phyloP scores from a whole-genome alignment of 2,797 vertebrate species.

The Prionace glauca region DNA sequence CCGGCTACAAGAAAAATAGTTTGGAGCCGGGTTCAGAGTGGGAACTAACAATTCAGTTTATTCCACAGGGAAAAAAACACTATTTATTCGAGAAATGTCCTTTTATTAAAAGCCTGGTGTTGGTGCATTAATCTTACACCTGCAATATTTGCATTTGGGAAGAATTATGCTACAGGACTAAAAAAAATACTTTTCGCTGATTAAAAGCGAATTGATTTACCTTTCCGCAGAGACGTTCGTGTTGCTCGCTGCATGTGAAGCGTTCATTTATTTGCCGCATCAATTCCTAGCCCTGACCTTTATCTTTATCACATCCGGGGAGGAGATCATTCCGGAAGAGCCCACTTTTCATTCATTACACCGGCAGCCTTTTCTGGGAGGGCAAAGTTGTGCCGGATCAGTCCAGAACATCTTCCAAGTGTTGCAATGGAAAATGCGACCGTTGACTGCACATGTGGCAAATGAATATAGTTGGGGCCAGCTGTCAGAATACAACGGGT shows the following conservation, averaged over 20 bases:
- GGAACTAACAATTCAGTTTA: not conserved
- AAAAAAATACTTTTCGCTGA: not conserved
- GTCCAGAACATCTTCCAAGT: not conserved
- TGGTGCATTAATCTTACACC: not conserved
- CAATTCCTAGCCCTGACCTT: not conserved
- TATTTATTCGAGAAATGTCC: not conserved
- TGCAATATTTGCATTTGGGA: not conserved
- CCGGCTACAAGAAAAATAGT: not conserved
- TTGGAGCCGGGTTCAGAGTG: not conserved
- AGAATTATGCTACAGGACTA: not conserved
- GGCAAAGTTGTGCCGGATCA: not conserved
- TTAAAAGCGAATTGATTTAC: conserved; percentile 13
- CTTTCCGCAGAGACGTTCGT: not conserved
- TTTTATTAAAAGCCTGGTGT: conserved; percentile 13
- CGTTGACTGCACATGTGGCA: not conserved
- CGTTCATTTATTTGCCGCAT: not conserved
- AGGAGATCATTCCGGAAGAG: not conserved
- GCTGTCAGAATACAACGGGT: conserved; percentile 3
- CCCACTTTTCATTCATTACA: not conserved
- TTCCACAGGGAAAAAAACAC: not conserved
- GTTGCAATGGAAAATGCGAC: conserved; percentile 14
- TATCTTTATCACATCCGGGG: not conserved
- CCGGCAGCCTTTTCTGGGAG: not conserved
- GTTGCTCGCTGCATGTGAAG: not conserved
- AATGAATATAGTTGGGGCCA: not conserved